Evolutionary conservation across 2,888 invertebrate species (phyloP).

Genomic region (Oscheius sp.): DNA sequence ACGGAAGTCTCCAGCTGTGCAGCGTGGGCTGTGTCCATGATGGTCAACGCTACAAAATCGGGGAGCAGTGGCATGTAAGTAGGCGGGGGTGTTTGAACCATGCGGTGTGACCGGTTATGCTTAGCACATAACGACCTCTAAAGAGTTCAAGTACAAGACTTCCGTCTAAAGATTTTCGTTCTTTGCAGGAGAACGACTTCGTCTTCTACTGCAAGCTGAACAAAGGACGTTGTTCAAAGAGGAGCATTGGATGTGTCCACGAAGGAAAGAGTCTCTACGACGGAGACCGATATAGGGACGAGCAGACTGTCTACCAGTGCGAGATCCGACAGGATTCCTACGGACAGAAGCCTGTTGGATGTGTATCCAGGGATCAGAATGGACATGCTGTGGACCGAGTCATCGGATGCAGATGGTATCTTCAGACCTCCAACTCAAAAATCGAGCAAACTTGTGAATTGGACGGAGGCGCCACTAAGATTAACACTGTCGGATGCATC

Average conservation of each 20-base stretch:
- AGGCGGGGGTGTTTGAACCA: neutral
- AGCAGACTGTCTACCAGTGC: slow-evolving; percentile 66
- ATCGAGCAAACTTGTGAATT: slow-evolving; percentile 67
- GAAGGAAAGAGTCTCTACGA: slow-evolving; percentile 62
- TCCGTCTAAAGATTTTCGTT: too few species aligned
- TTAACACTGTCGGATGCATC: slow-evolving; percentile 66
- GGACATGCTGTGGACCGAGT: slow-evolving; percentile 63
- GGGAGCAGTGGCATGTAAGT: slow-evolving; percentile 67
- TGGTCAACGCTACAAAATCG: slow-evolving; percentile 58
- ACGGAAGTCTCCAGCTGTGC: slow-evolving; percentile 65
- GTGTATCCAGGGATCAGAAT: slow-evolving; percentile 54
- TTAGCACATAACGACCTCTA: neutral
- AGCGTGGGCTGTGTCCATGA: slow-evolving; percentile 69
- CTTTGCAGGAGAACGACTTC: slow-evolving; percentile 68
- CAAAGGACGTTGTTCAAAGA: slow-evolving; percentile 63
- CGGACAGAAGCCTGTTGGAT: slow-evolving; percentile 65
- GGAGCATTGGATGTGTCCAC: slow-evolving; percentile 64
- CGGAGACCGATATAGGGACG: slow-evolving; percentile 65
- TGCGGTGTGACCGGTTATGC: neutral
- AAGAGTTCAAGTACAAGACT: too few species aligned
- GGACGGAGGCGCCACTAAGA: slow-evolving; percentile 52
- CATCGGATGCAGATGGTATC: slow-evolving; percentile 69
- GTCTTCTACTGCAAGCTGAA: slow-evolving; percentile 69
- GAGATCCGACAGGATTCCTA: slow-evolving; percentile 62
- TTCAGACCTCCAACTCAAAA: slow-evolving; percentile 51